Evolutionary conservation across 2,888 invertebrate species (phyloP), one percentile per base, ranked within the genome.

Genomic region (Timandra comae): DNA sequence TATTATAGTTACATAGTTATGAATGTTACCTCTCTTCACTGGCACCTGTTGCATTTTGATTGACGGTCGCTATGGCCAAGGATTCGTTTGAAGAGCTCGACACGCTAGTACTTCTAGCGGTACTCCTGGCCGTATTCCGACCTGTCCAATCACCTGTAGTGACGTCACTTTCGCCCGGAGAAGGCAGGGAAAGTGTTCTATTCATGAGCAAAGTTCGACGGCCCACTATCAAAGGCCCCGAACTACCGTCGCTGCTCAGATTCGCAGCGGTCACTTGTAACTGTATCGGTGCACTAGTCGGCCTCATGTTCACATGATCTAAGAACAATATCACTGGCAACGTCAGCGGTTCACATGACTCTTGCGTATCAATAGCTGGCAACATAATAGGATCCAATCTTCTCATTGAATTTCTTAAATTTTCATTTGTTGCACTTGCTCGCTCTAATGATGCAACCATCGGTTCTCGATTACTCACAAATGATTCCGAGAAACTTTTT

Each of bases 251-350:
- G 31, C 63, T 70, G 43, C 70, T 81, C n/a, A 84, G 53, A 62
- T 82, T 82, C 1, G 82, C 78, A 11, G 84, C 79, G 8, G 82
- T 80, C 25, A 84, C 77, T 64, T 84, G 84, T 41, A 84, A 58
- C 50, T 84, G 84, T 56, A 85, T 78, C 2, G 85, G 85, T 7
- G 82, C 79, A 49, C 81, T 84, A 0, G 81, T 81, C 16, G 85
- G 85, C 22, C 84, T 61, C 71, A 81, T 70, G 37, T 84, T 80
- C 24, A 81, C 75, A 41, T 82, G 75, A 49, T 85, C 85, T 41
- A 85, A 56, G 50, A 85, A 85, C 27, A 85, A 59, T 55, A 85
- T 82, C 27, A 85, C 85, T 25, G 85, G 85, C 41, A 85, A 54
- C 7, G 85, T 85, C 22, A 85, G 53, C 12, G 75, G 76, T 43